Base-by-base conservation (phyloP, 2,888 invertebrate genomes). In the Leptura quadrifasciata region DNA sequence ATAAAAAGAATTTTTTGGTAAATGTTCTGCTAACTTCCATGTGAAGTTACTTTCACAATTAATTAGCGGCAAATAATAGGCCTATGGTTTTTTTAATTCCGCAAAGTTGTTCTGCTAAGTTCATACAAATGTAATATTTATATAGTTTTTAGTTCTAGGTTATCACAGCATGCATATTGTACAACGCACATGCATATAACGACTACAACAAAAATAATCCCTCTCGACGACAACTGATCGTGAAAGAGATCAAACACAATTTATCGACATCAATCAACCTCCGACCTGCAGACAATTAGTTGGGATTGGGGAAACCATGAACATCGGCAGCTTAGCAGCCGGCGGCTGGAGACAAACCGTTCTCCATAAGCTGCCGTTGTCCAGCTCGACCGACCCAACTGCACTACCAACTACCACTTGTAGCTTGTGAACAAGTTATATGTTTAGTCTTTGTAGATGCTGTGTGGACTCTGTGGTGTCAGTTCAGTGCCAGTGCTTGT, bases 401-500 rank as follows among this genome's bases (percentile, higher is more conserved):
- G 35, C 63, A 31, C 63, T 61, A 60, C 24, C 60, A 60, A 21
- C 60, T 61, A 63, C 63, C 63, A 63, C 63, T 63, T 63, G 63
- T 20, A 31, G 10, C 63, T 63, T 63, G 35, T 31, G 63, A 63
- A 39, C 63, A 39, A 35, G 63, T 39, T 35, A 31, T 57, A 21
- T 39, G 52, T 47, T 65, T 24, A 65, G 65, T 65, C 65, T 65
- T 65, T 24, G 65, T 24, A 65, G 65, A 65, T 52, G 65, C 24
- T 57, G 21, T 57, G 57, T 57, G 47, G 47, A 47, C 47, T 60
- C 18, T 39, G 17, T 15, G 63, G 63, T 18, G 20, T 57, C 18
- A 21, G 63, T 63, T 12, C n/a, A 47, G 47, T 64, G 39, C 47
- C 27, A 47, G 79, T 79, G 79, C 64, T 71, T 73, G 77, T 75